Base-by-base conservation (phyloP, 1,140 invertebrate species). In the Drosophila kurseongensis region DNA sequence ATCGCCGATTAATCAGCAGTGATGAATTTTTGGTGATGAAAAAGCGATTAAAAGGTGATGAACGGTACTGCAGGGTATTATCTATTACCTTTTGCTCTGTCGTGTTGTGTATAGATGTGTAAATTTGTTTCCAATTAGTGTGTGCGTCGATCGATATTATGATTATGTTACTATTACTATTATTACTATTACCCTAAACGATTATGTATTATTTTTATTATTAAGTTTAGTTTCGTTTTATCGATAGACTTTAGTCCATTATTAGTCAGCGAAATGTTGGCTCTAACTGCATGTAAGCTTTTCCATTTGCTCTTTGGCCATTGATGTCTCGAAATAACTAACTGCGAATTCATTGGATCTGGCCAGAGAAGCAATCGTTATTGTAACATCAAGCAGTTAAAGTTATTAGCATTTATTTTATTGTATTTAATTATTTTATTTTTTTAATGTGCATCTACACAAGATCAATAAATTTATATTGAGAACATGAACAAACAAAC, bases 161-260 rank as follows among this genome's bases (percentile, higher is more conserved):
- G 18, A 63, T 42, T 59, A 59, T 12, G 18, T 36, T 32, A 32
- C 29, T 32, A 59, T 18, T 38, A 45, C 12, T 23, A 44, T 61
- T 40, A 38, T 38, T 44, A 45, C 63, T 69, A 69, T 71, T 71
- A 58, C 18, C 27, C 23, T 57, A 40, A 69, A 48, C 42, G 65
- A 71, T 68, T 69, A 50, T 71, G 67, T 71, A 69, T 71, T 57
- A 71, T 71, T 45, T 57, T 69, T 66, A 63, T 63, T 47, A 68
- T 32, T 35, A 42, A 66, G 60, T 5, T 16, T 71, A 69, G 36
- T 10, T 58, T 36, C 36, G 16, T 71, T 71, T 56, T 57, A 69
- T 48, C 27, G 16, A 40, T 71, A 71, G 52, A 27, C 16, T 41
- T 41, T 68, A 69, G 66, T 35, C 42, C 52, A 38, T 27, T 14